phyloP scores from a whole-genome alignment of 1,140 invertebrate species.

The Delia radicum region DNA sequence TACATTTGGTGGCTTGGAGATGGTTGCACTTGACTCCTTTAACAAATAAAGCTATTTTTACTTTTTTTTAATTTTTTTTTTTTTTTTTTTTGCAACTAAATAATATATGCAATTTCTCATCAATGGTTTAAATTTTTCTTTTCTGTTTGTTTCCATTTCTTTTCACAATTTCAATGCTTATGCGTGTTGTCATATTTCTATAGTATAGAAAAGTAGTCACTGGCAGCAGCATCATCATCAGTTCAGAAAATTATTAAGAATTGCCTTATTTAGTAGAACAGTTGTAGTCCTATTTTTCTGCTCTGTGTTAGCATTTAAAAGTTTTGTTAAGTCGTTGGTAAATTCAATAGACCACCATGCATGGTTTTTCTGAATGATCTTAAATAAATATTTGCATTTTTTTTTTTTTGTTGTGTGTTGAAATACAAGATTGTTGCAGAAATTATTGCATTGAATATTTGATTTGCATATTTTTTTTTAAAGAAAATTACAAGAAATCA shows the following conservation, averaged over 20 bases:
- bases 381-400: constrained; percentile 1
- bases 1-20: too few species aligned
- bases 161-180: background rate
- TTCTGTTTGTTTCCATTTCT: background rate
- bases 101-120: background rate
- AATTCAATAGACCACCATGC: background rate
- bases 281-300: background rate
- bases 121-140: background rate
- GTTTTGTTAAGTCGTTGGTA: background rate
- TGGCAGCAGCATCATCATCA: background rate
- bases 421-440: too few species aligned
- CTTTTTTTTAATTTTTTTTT: background rate
- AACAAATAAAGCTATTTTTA: background rate
- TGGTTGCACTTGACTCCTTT: background rate
- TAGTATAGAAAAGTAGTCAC: background rate
- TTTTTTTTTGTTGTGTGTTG: background rate
- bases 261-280: background rate
- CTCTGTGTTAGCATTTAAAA: background rate
- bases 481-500: too few species aligned
- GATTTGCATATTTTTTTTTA: too few species aligned
- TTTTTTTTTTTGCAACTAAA: background rate
- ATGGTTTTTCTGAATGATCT: background rate
- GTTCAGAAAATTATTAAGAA: background rate
- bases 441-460: too few species aligned
- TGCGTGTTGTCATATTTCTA: background rate